These are phyloP conservation scores for Globia sparganii DNA, from an alignment of 2,888 invertebrate species.

Conservation along the genomic window DNA sequence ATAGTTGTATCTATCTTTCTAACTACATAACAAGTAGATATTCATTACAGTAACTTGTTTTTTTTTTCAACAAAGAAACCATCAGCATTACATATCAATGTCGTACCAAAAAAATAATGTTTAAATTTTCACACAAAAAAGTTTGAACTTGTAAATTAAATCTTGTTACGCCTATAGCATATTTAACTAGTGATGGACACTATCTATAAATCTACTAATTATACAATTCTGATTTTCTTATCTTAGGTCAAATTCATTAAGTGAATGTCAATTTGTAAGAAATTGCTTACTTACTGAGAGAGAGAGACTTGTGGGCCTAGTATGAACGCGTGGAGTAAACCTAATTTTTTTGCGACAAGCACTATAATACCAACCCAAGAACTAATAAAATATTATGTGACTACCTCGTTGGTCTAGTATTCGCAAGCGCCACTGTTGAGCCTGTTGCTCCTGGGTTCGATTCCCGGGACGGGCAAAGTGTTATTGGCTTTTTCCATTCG, in stretches of 20 bases:
- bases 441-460: too few relatives aligned
- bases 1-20: too few relatives aligned
- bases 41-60: neutral
- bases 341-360: neutral
- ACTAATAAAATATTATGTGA: too few relatives aligned
- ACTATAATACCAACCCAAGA: neutral
- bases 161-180: constrained; percentile 10
- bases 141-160: constrained; percentile 27
- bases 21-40: too few relatives aligned
- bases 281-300: neutral
- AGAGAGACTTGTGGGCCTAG: neutral
- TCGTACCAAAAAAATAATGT: neutral
- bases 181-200: constrained; percentile 21
- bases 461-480: too few relatives aligned
- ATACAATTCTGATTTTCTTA: constrained; percentile 8
- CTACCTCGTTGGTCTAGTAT: too few relatives aligned
- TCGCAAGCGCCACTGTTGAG: too few relatives aligned
- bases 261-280: neutral
- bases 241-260: constrained; percentile 3
- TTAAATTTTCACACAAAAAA: neutral
- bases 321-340: neutral
- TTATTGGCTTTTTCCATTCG: too few relatives aligned
- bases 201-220: constrained; percentile 40
- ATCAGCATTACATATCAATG: constrained; percentile 7
- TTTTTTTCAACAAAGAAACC: neutral